Percentiles rank a stretch among this genome's conserved stretches.
phyloP scores from a whole-genome alignment of 2,797 vertebrate species.

The Apodemus agrarius region DNA sequence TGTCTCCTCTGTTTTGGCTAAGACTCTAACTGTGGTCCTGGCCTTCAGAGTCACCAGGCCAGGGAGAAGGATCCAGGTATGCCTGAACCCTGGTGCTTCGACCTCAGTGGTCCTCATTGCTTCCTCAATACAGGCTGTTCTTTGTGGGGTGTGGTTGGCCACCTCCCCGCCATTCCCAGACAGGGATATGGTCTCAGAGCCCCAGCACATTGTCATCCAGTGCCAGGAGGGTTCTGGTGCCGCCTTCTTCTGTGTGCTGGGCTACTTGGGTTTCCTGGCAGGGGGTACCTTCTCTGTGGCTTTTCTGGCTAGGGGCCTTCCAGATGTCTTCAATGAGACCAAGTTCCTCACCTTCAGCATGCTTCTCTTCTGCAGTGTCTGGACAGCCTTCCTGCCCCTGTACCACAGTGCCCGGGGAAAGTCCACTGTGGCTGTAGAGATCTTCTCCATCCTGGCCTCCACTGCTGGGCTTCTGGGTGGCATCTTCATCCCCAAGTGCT shows the following conservation, averaged over 20 bases:
- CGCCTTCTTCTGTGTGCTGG: conserved; percentile 66
- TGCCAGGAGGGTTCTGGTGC: conserved; percentile 69
- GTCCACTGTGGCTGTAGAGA: conserved; percentile 21
- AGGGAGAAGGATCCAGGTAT: not conserved
- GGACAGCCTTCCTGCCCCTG: conserved; percentile 54
- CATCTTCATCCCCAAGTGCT: conserved; percentile 61
- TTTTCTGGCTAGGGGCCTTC: conserved; percentile 47
- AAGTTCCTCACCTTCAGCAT: conserved; percentile 43
- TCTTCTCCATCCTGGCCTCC: conserved; percentile 55
- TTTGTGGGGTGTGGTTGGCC: conserved; percentile 42
- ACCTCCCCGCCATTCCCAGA: conserved; percentile 15
- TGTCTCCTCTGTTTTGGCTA: conserved; percentile 67
- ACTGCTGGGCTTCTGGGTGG: conserved; percentile 37
- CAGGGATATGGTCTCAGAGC: not conserved
- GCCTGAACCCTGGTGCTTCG: not conserved
- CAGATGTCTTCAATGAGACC: conserved; percentile 15
- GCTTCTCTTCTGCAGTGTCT: conserved; percentile 50
- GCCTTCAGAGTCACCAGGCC: conserved; percentile 72
- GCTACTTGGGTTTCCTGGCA: conserved; percentile 71
- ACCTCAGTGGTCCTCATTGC: not conserved
- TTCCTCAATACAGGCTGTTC: not conserved
- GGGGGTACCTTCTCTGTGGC: conserved; percentile 56
- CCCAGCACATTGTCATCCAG: conserved; percentile 20
- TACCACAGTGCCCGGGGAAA: conserved; percentile 22
- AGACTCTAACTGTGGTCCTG: conserved; percentile 71